Evolutionary conservation across 2,113 vertebrate genomes (phyloP).

Genomic region (Erythrolamprus reginae): DNA sequence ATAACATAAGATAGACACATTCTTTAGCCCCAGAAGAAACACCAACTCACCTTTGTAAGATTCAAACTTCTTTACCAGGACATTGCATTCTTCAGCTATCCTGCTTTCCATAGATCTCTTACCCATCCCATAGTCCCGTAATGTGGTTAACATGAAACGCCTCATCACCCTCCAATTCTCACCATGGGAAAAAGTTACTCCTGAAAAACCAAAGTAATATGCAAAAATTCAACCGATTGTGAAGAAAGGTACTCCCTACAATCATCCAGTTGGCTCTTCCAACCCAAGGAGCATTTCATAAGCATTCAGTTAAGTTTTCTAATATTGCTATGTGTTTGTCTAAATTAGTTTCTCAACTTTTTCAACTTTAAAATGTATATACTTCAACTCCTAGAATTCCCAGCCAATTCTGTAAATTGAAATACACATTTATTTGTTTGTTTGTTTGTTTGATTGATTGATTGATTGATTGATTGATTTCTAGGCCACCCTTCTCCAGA

Average conservation of each 20-base stretch:
- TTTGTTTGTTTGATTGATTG: too few species aligned
- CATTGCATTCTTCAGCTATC: constrained; percentile 40
- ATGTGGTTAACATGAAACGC: constrained; percentile 46
- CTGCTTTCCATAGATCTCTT: constrained; percentile 41
- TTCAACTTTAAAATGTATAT: background rate
- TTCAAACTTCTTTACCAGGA: constrained; percentile 38
- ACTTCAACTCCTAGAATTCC: background rate
- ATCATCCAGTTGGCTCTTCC: background rate
- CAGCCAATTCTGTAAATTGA: background rate
- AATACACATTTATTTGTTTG: too few species aligned
- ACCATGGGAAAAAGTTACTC: constrained; percentile 45
- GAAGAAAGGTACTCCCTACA: background rate
- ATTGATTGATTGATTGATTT: too few species aligned
- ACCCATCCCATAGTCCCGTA: constrained; percentile 51
- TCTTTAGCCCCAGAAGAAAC: background rate
- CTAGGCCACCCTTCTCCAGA: too few species aligned
- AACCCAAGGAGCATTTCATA: background rate
- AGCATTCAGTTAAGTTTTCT: background rate
- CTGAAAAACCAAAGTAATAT: constrained; percentile 15
- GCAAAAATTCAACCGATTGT: background rate
- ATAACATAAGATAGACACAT: background rate
- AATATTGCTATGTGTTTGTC: background rate
- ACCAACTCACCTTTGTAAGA: constrained; percentile 29
- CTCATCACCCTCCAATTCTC: constrained; percentile 53
- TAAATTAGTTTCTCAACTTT: background rate